These are phyloP conservation scores for Cacoxenus indagator DNA, from an alignment of 2,888 invertebrate species.

Conservation along the genomic window DNA sequence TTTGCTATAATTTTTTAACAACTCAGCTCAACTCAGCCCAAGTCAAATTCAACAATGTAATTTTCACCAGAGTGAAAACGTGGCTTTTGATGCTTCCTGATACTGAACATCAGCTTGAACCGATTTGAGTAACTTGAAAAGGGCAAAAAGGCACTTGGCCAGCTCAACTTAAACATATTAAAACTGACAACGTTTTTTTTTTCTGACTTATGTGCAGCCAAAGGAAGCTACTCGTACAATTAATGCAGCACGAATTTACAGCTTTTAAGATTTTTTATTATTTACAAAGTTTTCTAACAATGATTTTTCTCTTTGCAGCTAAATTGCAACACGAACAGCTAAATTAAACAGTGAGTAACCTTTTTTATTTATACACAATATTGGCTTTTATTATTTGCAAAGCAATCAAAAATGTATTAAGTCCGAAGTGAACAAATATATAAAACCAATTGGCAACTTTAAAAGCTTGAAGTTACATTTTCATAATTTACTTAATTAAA, in stretches of 20 bases:
- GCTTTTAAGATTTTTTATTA: background rate
- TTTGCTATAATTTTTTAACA: conserved; percentile 15
- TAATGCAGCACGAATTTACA: conserved; percentile 8
- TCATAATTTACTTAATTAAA: too few species aligned
- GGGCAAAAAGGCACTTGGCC: background rate
- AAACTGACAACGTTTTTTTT: background rate
- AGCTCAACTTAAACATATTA: background rate
- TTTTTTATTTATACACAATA: background rate
- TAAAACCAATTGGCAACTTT: background rate
- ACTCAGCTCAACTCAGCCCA: background rate
- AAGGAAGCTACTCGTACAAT: background rate
- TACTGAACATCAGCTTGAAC: too few species aligned
- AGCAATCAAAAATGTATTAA: conserved; percentile 37
- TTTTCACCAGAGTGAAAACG: too few species aligned
- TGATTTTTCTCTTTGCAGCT: background rate
- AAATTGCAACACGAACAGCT: background rate
- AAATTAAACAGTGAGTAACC: background rate
- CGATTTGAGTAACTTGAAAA: background rate
- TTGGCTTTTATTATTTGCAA: conserved; percentile 27
- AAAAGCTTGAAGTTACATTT: too few species aligned
- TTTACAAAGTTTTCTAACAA: background rate
- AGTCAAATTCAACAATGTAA: too few species aligned
- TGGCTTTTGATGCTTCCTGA: too few species aligned
- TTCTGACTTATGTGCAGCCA: conserved; percentile 4
- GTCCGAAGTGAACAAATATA: background rate